Evolutionary conservation across 2,888 invertebrate genomes (phyloP).

Genomic region (Eledone cirrhosa): DNA sequence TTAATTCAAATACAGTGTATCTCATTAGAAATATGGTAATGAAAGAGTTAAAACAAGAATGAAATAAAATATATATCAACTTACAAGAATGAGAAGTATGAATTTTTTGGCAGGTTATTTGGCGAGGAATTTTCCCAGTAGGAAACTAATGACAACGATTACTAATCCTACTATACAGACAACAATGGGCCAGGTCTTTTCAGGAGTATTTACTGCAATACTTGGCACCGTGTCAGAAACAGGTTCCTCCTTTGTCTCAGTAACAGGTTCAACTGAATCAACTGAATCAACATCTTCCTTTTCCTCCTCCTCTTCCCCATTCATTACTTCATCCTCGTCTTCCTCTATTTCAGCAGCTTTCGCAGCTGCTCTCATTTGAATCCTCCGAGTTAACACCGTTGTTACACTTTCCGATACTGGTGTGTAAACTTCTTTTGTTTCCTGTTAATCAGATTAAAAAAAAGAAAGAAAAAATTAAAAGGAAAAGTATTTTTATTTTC

Average conservation of each 20-base stretch:
- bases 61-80: not conserved
- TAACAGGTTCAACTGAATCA: not conserved
- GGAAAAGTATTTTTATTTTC: not conserved
- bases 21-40: too few species aligned
- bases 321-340: not conserved
- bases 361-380: conserved; percentile 18
- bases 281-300: too few species aligned
- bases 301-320: not conserved
- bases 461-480: not conserved
- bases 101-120: not conserved
- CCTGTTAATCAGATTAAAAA: not conserved
- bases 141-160: conserved; percentile 25
- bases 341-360: conserved; percentile 2
- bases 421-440: not conserved
- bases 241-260: not conserved
- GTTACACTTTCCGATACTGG: conserved; percentile 5
- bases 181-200: conserved; percentile 4
- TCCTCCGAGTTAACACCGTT: conserved; percentile 12
- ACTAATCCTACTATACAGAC: conserved; percentile 20
- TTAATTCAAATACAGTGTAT: too few species aligned
- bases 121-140: conserved; percentile 23
- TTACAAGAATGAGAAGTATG: conserved; percentile 10
- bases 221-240: not conserved
- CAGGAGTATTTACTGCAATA: not conserved
- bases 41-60: not conserved